phyloP scores from a whole-genome alignment of 2,797 vertebrate species.

The Austrolebias charrua region DNA sequence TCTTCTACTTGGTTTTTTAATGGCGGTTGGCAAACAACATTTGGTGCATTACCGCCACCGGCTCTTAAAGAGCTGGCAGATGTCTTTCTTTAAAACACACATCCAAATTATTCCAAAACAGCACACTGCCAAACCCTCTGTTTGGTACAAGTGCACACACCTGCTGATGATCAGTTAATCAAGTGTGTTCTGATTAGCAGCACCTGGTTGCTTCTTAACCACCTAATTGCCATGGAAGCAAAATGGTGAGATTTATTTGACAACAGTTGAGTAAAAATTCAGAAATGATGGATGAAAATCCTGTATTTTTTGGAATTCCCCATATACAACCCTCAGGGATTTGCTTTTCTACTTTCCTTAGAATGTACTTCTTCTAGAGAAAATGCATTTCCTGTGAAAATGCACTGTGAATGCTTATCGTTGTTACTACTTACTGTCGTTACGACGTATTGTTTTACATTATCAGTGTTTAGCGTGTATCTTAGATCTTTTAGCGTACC shows the following conservation, averaged over 20 bases:
- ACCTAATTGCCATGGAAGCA: background rate
- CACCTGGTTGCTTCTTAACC: conserved; percentile 1
- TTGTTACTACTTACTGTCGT: no score
- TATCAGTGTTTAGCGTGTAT: no score
- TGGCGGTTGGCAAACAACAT: no score
- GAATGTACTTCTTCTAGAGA: background rate
- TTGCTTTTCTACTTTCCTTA: background rate
- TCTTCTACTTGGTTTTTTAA: no score
- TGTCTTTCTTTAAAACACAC: background rate
- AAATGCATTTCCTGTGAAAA: background rate
- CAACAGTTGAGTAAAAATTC: background rate
- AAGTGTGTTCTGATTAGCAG: conserved; percentile 2
- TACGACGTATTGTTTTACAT: no score
- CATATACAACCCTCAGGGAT: no score
- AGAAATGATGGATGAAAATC: no score
- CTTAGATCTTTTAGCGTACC: no score
- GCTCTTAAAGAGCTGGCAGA: background rate
- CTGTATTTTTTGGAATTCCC: no score
- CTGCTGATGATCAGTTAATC: conserved; percentile 1
- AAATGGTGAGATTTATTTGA: no score
- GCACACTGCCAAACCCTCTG: background rate
- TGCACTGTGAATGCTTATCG: no score
- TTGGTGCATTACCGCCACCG: no score
- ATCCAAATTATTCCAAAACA: background rate
- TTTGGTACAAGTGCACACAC: background rate